Evolutionary conservation across 2,888 invertebrate species (phyloP).

Genomic region (Sialis fuliginosa): DNA sequence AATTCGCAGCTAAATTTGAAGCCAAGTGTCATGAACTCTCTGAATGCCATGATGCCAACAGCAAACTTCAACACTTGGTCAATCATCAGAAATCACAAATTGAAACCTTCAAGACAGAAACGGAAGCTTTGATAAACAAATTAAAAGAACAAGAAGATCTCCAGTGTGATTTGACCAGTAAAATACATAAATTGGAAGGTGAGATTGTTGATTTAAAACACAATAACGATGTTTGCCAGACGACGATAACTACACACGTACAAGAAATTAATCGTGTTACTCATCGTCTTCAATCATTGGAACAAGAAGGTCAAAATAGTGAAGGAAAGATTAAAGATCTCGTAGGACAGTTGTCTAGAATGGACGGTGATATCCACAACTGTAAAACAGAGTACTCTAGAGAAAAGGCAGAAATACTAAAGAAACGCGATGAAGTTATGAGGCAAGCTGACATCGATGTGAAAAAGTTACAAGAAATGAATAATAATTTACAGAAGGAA

Average conservation of each 20-base stretch:
- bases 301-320: neutral
- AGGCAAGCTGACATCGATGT: too few species aligned
- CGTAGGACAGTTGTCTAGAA: neutral
- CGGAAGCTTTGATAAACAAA: constrained; percentile 19
- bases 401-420: too few species aligned
- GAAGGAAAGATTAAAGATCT: neutral
- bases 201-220: constrained; percentile 37
- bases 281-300: neutral
- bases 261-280: neutral
- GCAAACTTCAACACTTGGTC: constrained; percentile 14
- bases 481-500: too few species aligned
- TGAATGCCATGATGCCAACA: constrained; percentile 9
- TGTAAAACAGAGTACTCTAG: too few species aligned
- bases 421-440: too few species aligned
- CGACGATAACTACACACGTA: neutral
- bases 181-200: constrained; percentile 30
- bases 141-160: constrained; percentile 28
- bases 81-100: constrained; percentile 12
- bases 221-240: constrained; percentile 16
- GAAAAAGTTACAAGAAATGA: too few species aligned
- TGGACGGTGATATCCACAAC: too few species aligned
- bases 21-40: constrained; percentile 15
- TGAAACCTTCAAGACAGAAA: constrained; percentile 8
- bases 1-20: constrained; percentile 14
- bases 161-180: constrained; percentile 24